Base-by-base conservation (phyloP, 2,113 vertebrate genomes). In the Festucalex cinctus region DNA sequence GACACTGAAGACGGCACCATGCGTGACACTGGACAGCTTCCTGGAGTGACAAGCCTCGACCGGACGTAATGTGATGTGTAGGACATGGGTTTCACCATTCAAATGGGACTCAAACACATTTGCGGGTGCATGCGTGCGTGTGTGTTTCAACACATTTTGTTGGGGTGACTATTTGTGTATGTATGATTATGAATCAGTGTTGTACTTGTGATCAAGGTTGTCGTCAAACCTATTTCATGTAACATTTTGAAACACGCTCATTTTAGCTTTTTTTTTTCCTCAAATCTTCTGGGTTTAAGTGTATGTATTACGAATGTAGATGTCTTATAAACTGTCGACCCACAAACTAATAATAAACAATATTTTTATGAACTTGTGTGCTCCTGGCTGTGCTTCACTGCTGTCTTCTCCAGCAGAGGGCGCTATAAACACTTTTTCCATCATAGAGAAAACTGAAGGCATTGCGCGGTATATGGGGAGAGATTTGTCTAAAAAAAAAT, bases 1-100 rank as follows among this genome's bases (percentile, higher is more conserved):
- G 2, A 74, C 67, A 2, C 62, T 73, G 35, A 90, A 85, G 56
- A 53, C 73, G 1, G 0, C 82, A 12, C 35, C 82, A 13, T 83
- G 75, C 51, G 65, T 90, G 70, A 90, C 87, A 17, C 67, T 94
- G 60, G 91, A 94, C n/a, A 58, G 74, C 65, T 93, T 92, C 78
- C 84, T 93, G 0, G 88, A 93, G 54, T 57, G 26, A 22, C 51
- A 43, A 39, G 9, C 20, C 20, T 26, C 3, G 58, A 19, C 28
- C 28, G 5, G 53, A 19, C 44, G 43, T 69, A 67, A 64, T 36
- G 6, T 12, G 32, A 59, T 10, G n/a, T 41, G 19, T 7, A 9
- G n/a, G 1, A 13, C 54, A 17, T 2, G 14, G 20, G 9, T 6
- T 32, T 44, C 3, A 2, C 39, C 41, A 0, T 57, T 67, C 24